Conservation (phyloP, 2,888 invertebrate species). For the Cheilosia variabilis region DNA sequence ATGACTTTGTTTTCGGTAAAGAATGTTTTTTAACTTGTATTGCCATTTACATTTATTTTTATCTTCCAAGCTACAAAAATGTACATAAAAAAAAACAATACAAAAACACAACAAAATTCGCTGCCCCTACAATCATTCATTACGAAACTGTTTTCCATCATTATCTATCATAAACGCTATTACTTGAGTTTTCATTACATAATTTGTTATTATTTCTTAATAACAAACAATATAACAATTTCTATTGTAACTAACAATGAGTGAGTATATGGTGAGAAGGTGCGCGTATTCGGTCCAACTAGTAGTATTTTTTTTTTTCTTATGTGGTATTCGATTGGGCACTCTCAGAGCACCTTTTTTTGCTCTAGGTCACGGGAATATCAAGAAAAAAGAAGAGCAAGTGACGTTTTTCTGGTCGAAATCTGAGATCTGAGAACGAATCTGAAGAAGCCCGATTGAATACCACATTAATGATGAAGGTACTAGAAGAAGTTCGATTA, state of each 20-base stretch:
- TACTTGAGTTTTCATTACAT: conserved; percentile 40
- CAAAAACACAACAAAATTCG: background rate
- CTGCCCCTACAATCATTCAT: conserved; percentile 17
- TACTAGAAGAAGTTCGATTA: too few species aligned
- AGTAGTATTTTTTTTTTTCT: too few species aligned
- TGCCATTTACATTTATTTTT: conserved; percentile 6
- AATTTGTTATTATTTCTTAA: conserved; percentile 24
- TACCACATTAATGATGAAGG: too few species aligned
- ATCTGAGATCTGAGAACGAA: too few species aligned
- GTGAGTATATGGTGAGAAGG: conserved; percentile 12
- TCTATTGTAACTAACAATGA: conserved; percentile 5
- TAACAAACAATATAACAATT: background rate
- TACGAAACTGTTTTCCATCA: background rate
- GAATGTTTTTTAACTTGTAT: conserved; percentile 21
- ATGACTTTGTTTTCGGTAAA: conserved; percentile 84
- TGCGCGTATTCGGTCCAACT: background rate
- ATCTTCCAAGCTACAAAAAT: background rate
- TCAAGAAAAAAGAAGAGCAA: too few species aligned
- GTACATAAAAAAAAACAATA: background rate
- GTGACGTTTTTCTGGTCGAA: too few species aligned
- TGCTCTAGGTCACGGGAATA: too few species aligned
- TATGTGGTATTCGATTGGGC: too few species aligned
- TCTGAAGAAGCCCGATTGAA: too few species aligned
- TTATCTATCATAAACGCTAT: conserved; percentile 22
- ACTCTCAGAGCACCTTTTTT: too few species aligned